Conservation (phyloP, 2,888 invertebrate species). For the Thelaira solivaga region DNA sequence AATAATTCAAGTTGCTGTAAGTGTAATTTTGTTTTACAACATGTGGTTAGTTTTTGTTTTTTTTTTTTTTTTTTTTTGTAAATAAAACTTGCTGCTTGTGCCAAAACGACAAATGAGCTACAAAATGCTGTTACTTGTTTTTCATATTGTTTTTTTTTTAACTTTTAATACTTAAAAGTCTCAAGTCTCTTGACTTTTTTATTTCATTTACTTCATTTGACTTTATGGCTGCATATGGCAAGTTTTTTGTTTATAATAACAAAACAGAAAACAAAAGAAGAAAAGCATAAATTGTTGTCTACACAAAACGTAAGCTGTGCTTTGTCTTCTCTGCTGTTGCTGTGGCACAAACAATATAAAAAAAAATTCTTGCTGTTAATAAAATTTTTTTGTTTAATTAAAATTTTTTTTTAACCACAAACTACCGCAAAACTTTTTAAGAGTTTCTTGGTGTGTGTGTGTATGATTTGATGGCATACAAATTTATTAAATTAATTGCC, state of each 20-base stretch:
- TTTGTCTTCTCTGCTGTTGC: background rate
- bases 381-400: background rate
- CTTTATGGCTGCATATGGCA: constrained; percentile 25
- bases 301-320: background rate
- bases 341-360: background rate
- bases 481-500: background rate
- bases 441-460: background rate
- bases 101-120: constrained; percentile 41
- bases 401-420: background rate
- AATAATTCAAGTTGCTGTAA: background rate
- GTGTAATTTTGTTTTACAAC: constrained; percentile 20
- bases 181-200: background rate
- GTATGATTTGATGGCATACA: too few relatives aligned
- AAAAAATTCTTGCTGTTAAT: background rate
- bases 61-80: background rate
- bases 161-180: background rate
- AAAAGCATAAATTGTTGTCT: background rate
- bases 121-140: constrained; percentile 23
- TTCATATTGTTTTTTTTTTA: background rate
- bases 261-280: too few relatives aligned
- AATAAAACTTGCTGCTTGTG: too few relatives aligned
- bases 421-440: background rate
- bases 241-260: constrained; percentile 26
- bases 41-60: constrained; percentile 15
- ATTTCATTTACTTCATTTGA: constrained; percentile 28